These are phyloP conservation scores for Cynodonichthys magdalenae DNA, from an alignment of 2,797 vertebrate species.

Conservation along the genomic window DNA sequence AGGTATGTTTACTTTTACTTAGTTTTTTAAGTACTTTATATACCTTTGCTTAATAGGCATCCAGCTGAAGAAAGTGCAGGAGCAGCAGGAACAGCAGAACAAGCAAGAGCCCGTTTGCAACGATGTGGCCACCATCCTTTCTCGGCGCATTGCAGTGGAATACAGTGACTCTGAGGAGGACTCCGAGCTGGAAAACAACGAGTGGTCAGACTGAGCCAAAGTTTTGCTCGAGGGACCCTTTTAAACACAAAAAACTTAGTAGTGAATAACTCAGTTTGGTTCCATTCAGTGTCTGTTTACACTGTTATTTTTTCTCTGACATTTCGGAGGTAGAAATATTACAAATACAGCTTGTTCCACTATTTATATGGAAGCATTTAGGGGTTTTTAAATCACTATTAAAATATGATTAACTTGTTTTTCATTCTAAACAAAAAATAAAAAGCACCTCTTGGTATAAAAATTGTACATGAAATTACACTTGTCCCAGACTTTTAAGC, in stretches of 20 bases:
- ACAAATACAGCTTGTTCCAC: not conserved
- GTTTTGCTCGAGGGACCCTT: not conserved
- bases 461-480: too few species aligned
- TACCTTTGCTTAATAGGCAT: conserved; percentile 80
- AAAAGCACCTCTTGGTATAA: too few species aligned
- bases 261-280: conserved; percentile 20
- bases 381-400: too few species aligned
- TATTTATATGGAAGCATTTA: not conserved
- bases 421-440: too few species aligned
- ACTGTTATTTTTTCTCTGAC: too few species aligned
- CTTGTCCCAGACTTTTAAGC: not conserved
- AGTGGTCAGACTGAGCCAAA: conserved; percentile 89
- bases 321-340: not conserved
- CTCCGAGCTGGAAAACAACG: conserved; percentile 93
- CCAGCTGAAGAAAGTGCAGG: conserved; percentile 94
- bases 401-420: too few species aligned
- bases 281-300: conserved; percentile 31
- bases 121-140: conserved; percentile 94
- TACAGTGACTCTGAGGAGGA: conserved; percentile 95
- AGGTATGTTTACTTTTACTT: too few species aligned
- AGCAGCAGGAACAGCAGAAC: conserved; percentile 93
- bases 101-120: conserved; percentile 91
- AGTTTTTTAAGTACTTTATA: too few species aligned
- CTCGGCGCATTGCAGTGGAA: conserved; percentile 94
- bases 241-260: not conserved